A percentile compares a stretch with the other conserved stretches of the same genome.
Evolutionary conservation across 2,113 vertebrate genomes (phyloP).

Genomic region (Pionites leucogaster): DNA sequence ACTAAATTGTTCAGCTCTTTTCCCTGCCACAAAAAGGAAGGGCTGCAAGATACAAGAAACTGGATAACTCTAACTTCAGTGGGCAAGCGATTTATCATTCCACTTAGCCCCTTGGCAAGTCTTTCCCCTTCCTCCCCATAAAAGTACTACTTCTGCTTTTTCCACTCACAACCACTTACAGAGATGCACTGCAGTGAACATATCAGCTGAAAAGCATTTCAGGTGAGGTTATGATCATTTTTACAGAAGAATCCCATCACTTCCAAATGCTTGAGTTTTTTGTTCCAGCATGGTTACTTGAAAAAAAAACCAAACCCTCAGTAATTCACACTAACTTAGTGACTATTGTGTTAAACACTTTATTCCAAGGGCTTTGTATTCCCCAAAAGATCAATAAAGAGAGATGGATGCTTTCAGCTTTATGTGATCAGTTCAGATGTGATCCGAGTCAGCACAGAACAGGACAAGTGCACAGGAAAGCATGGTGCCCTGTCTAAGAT

Average conservation of each 20-base stretch:
- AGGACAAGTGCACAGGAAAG: fast-evolving
- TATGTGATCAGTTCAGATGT: not conserved
- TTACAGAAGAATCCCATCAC: not conserved
- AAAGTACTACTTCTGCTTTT: not conserved
- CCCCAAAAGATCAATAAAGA: not conserved
- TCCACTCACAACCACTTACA: not conserved
- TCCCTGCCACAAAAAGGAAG: not conserved
- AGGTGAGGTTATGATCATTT: not conserved
- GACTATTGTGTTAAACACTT: not conserved
- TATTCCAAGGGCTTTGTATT: not conserved
- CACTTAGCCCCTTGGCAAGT: not conserved
- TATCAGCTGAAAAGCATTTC: not conserved
- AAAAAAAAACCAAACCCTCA: not conserved
- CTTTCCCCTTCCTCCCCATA: not conserved
- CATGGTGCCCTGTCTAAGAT: not conserved
- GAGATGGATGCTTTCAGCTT: not conserved
- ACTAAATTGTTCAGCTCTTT: not conserved
- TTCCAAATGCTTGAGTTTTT: not conserved
- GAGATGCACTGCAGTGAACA: not conserved
- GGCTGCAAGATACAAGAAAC: not conserved
- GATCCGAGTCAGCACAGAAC: not conserved
- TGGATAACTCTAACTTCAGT: not conserved
- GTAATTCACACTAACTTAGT: not conserved
- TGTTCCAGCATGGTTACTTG: not conserved
- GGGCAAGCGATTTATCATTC: slow-evolving; percentile 31